Evolutionary conservation across 2,113 vertebrate genomes (phyloP), one percentile per base, ranked within the genome.

Genomic region (Entelurus aequoreus): DNA sequence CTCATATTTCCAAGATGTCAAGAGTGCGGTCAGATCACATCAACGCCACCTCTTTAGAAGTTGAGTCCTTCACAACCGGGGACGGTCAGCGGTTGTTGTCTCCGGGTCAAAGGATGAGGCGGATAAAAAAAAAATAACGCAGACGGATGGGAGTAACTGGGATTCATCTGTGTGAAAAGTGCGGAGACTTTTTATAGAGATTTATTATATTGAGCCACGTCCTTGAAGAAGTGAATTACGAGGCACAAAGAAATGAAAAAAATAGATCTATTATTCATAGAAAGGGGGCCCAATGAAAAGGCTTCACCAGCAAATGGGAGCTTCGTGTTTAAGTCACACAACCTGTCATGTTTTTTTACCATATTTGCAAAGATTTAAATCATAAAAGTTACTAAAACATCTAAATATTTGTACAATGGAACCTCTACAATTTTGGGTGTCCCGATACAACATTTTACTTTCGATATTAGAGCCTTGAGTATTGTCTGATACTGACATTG

Each of bases 1-100:
- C 48, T 56, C 37, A 64, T 69, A 61, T 76, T 69, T 63, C 62
- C 48, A 42, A 65, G 36, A 71, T 65, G 65, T 67, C 60, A 48
- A 48, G 38, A 65, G 62, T 47, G 58, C 37, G 72, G 65, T 70
- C 55, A 51, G 48, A 72, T 76, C 60, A 62, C 69, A 80, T 73
- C 69, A 70, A 46, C 40, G 0, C 73, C 62, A 56, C 37, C 54
- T 63, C 36, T 65, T 61, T 37, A 47, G 42, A 77, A 71, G 53
- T 76, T 54, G 28, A 68, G 53, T 15, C 21, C 8, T 37, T 48
- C 52, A 56, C 49, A 74, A 63, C 57, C 55, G 21, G 37, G 48
- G 11, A 21, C 42, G 38, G 54, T 71, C 47, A 51, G 64, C 61
- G 69, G 60, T 28, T 58, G 56, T 65, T 60, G 60, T 60, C 16